Evolutionary conservation across 2,888 invertebrate genomes (phyloP), one percentile per base, ranked within the genome.

Genomic region (Drosophila neoperkinsi): DNA sequence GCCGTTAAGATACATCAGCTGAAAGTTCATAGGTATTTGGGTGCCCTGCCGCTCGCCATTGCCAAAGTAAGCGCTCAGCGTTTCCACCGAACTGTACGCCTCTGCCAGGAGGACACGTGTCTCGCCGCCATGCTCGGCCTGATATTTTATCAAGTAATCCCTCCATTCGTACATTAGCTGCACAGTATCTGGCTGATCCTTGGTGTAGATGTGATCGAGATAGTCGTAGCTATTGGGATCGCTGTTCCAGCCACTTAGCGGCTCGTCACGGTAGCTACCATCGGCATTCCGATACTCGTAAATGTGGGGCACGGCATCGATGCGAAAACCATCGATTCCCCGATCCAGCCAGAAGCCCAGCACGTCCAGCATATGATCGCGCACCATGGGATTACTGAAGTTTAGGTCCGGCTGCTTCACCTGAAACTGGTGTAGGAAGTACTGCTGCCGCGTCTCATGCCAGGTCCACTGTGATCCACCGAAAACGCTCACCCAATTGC

Each of bases 381-480:
- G 94, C 10, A 98, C 95, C 46, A 94, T 94, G 0, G 95, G 94
- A 92, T 96, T 96, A 52, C 95, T 94, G 75, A 94, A 96, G 92
- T 98, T 97, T 0, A 98, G 94, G 92, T 98, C 98, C 0, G 98
- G 97, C 90, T 97, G 96, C 49, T 95, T 93, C 6, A 88, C 81
- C 13, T 95, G 94, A 63, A 93, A 93, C 81, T 96, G 96, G 82
- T 96, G 97, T 6, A 95, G 94, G 88, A 96, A 97, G 91, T 94
- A 97, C 88, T 96, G 95, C 58, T 94, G 92, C 3, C 96, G 94
- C 3, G 90, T 84, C 0, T 94, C 94, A 74, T 94, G 94, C 95
- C 95, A 96, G 70, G 95, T 94, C 97, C 97, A 97, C 0, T 95
- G 95, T 0, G 95, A 94, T 0, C 95, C 96, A 1, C 95, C 95